A percentile compares a stretch with the other conserved stretches of the same genome.
phyloP scores from a whole-genome alignment of 2,797 vertebrate genomes.

The Clarias laeviceps region DNA sequence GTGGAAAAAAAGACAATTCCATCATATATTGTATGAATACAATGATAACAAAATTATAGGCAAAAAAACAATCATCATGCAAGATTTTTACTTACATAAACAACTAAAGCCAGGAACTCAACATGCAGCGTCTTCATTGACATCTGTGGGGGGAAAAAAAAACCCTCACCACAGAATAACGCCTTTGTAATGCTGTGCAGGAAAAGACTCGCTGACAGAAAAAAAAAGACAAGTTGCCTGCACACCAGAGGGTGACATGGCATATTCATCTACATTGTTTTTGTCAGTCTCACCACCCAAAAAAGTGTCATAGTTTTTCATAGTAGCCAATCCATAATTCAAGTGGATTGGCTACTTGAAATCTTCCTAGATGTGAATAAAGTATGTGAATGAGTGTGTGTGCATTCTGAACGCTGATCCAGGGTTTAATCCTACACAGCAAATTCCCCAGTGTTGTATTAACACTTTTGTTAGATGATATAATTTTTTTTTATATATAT shows the following conservation, averaged over 20 bases:
- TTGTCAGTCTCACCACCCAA: neutral
- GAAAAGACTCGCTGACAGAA: constrained; percentile 10
- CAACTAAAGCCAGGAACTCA: neutral
- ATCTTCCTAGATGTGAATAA: neutral
- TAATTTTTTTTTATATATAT: too few species aligned
- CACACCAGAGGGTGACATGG: neutral
- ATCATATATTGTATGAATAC: neutral
- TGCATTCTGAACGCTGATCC: neutral
- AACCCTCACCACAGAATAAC: neutral
- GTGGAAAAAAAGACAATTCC: neutral
- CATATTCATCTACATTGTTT: neutral
- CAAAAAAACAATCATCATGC: neutral
- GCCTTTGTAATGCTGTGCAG: neutral
- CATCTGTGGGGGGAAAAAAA: neutral
- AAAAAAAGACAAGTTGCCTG: neutral
- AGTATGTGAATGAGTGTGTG: neutral
- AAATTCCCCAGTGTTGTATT: too few species aligned
- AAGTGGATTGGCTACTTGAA: neutral
- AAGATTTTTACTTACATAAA: neutral
- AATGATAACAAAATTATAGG: neutral
- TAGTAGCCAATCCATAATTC: neutral
- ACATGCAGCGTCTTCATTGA: neutral
- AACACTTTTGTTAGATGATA: too few species aligned
- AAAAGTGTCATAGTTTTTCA: neutral
- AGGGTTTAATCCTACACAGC: neutral